A percentile compares a stretch with the other conserved stretches of the same genome.
Conservation (phyloP, 1,140 invertebrate species). For the Monochamus saltuarius region DNA sequence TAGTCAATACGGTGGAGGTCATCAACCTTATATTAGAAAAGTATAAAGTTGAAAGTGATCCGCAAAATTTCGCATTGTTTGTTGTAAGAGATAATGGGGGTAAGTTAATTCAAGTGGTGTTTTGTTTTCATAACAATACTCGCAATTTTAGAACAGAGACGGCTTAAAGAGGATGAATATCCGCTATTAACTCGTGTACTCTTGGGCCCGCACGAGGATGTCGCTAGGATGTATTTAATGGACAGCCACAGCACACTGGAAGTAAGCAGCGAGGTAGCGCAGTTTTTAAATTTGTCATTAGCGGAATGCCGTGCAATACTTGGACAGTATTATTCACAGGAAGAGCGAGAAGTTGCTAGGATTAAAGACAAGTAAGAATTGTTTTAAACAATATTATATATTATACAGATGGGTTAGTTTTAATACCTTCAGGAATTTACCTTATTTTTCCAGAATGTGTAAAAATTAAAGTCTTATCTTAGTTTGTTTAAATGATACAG, state of each 20-base stretch:
- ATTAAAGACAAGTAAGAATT: conserved; percentile 69
- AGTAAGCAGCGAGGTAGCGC: conserved; percentile 78
- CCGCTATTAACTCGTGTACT: conserved; percentile 76
- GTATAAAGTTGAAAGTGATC: conserved; percentile 80
- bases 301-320: conserved; percentile 78
- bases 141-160: conserved; percentile 66
- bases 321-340: conserved; percentile 74
- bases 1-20: conserved; percentile 78
- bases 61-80: conserved; percentile 79
- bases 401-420: no score
- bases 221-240: conserved; percentile 77
- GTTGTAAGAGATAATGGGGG: conserved; percentile 82
- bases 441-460: no score
- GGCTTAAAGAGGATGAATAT: conserved; percentile 76
- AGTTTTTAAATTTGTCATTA: conserved; percentile 78
- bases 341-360: conserved; percentile 69
- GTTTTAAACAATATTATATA: conserved; percentile 25
- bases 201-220: conserved; percentile 80
- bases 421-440: no score
- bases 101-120: conserved; percentile 53
- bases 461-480: no score
- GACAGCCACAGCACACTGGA: conserved; percentile 72
- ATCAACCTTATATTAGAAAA: conserved; percentile 85
- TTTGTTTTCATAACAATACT: background rate
- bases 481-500: no score